Base-by-base conservation (phyloP, 2,888 invertebrate genomes). In the Myopa testacea region DNA sequence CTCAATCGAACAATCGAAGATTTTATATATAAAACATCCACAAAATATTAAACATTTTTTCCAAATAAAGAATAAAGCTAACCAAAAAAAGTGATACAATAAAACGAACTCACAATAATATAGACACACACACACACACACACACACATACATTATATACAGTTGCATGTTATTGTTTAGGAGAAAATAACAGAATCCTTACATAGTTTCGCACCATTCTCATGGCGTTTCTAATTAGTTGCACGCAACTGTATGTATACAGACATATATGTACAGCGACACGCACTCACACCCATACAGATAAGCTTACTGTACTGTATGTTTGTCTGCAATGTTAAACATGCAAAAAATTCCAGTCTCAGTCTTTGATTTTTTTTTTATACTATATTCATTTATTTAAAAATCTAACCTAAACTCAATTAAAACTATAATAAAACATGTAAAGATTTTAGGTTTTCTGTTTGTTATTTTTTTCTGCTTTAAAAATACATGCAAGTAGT, bases 271-370 rank as follows among this genome's bases (percentile, higher is more conserved):
- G 8, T 40, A 10, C 45, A 45, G 45, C 45, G 0, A 45, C 45
- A 45, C 45, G 3, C 26, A 26, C 26, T 26, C 26, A 26, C 26
- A 26, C 26, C 26, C 26, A 26, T 2, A 26, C 26, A 26, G 26
- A 26, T 26, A 26, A 26, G 26, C 2, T 26, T 26, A 26, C 26
- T 26, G 26, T 26, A 26, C 26, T 1, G 26, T 26, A 26, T 26
- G 26, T 26, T 26, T 26, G 26, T 26, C 7, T 45, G 45, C 7
- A 45, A 45, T 45, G 10, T 26, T 14, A 63, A 73, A 62, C 73
- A 73, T 73, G 73, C 60, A 71, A 73, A 60, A 63, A 62, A 40
- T 58, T 75, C 67, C 74, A 74, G 68, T 75, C 55, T 67, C 38
- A 67, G 52, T 55, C 37, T 67, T 50, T 75, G n/a, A 75, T 14